A percentile compares a stretch with the other conserved stretches of the same genome.
phyloP scores from a whole-genome alignment of 2,797 vertebrate genomes.

The Danio jaintianensis region DNA sequence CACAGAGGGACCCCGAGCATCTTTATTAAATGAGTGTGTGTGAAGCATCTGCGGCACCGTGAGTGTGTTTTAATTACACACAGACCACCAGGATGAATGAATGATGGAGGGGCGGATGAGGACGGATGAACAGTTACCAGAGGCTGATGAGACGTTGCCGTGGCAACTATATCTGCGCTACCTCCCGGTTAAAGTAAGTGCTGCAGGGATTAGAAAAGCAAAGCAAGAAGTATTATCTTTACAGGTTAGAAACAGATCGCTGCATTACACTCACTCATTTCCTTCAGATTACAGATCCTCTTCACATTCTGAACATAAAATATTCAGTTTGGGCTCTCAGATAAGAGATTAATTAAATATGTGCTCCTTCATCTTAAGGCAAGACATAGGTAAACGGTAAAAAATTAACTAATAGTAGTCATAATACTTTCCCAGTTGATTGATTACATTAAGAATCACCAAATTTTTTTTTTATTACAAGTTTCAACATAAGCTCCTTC shows the following conservation, averaged over 20 bases:
- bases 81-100: conserved; percentile 52
- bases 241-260: neutral
- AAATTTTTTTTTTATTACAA: too few species aligned
- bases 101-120: conserved; percentile 35
- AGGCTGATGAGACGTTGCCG: conserved; percentile 54
- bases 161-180: conserved; percentile 53
- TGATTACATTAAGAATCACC: too few species aligned
- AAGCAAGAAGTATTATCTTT: conserved; percentile 1
- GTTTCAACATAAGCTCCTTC: too few species aligned
- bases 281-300: conserved; percentile 24
- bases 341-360: conserved; percentile 3
- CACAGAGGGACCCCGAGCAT: neutral
- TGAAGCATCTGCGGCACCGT: neutral
- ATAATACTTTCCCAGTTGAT: too few species aligned
- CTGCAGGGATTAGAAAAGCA: conserved; percentile 37
- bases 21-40: conserved; percentile 22
- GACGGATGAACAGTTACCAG: conserved; percentile 3
- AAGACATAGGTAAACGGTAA: too few species aligned
- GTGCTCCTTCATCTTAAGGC: neutral
- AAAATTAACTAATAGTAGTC: too few species aligned
- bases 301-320: neutral
- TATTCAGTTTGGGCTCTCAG: neutral
- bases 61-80: conserved; percentile 58
- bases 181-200: conserved; percentile 38
- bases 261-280: conserved; percentile 26